phyloP scores from a whole-genome alignment of 2,888 invertebrate species.

The Tortricodes alternella region DNA sequence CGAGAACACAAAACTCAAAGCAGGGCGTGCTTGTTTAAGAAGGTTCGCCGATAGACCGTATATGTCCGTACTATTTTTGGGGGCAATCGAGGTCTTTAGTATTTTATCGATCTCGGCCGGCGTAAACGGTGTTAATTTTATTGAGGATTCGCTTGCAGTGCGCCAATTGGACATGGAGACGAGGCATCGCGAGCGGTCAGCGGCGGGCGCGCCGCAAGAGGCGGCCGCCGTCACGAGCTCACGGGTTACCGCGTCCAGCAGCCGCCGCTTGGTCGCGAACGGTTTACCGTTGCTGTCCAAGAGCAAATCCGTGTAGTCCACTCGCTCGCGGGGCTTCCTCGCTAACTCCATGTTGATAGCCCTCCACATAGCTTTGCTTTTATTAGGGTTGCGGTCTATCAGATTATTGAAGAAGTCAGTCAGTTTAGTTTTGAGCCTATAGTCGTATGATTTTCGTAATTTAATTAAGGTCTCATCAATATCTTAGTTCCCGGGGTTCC shows the following conservation, averaged over 20 bases:
- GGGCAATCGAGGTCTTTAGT: neutral
- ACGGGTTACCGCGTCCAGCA: neutral
- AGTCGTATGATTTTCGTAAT: too few relatives aligned
- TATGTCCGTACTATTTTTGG: neutral
- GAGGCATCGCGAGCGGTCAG: neutral
- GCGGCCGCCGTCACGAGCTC: neutral
- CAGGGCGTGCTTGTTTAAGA: neutral
- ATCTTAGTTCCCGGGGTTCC: too few relatives aligned
- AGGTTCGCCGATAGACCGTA: neutral
- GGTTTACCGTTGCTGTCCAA: neutral
- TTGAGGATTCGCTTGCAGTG: neutral
- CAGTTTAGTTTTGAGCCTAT: too few relatives aligned
- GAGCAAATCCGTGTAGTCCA: neutral
- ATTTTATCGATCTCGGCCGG: neutral
- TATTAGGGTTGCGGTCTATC: neutral
- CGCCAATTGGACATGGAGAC: neutral
- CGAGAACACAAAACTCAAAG: neutral
- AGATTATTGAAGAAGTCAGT: neutral
- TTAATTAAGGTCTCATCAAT: too few relatives aligned
- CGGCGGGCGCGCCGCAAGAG: conserved; percentile 2
- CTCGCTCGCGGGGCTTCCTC: neutral
- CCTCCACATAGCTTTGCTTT: conserved; percentile 1
- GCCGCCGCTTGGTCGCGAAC: neutral
- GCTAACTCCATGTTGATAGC: neutral
- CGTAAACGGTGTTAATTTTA: neutral